Evolutionary conservation across 2,888 invertebrate species (phyloP).

Genomic region (Elysia crispata): DNA sequence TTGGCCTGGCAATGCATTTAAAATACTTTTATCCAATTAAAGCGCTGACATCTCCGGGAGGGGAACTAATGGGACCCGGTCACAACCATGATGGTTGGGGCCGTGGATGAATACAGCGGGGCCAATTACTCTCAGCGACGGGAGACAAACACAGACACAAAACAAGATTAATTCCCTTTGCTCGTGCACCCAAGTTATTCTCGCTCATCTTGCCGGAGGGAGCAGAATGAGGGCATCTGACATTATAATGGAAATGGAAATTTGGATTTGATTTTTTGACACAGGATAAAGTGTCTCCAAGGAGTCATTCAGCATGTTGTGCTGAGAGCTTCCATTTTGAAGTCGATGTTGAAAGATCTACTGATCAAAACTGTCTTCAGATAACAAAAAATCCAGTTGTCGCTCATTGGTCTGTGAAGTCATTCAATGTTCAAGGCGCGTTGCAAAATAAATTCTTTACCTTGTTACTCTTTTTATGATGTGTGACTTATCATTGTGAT

Average conservation of each 20-base stretch:
- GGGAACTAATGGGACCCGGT: constrained; percentile 41
- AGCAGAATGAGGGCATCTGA: constrained; percentile 47
- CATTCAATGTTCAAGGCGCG: too few relatives aligned
- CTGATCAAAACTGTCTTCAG: too few relatives aligned
- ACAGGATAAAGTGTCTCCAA: constrained; percentile 45
- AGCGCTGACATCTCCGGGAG: constrained; percentile 46
- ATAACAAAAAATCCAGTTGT: too few relatives aligned
- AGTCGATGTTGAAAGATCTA: too few relatives aligned
- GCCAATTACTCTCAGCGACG: constrained; percentile 43
- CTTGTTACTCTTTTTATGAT: too few relatives aligned
- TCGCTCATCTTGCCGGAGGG: constrained; percentile 40
- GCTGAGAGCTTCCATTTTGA: constrained; percentile 2
- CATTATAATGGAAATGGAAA: constrained; percentile 48
- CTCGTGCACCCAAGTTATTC: constrained; percentile 49
- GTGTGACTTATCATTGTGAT: too few relatives aligned
- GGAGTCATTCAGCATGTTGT: constrained; percentile 48
- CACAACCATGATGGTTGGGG: constrained; percentile 40
- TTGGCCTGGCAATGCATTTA: constrained; percentile 49
- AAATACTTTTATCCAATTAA: constrained; percentile 53
- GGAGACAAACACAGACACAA: constrained; percentile 45
- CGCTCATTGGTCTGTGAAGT: too few relatives aligned
- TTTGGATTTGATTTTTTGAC: constrained; percentile 47
- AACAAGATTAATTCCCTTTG: constrained; percentile 51
- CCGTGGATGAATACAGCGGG: constrained; percentile 47
- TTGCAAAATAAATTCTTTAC: too few relatives aligned